These are phyloP conservation scores for Neodiprion fabricii DNA, from an alignment of 1,140 invertebrate species.

Conservation along the genomic window DNA sequence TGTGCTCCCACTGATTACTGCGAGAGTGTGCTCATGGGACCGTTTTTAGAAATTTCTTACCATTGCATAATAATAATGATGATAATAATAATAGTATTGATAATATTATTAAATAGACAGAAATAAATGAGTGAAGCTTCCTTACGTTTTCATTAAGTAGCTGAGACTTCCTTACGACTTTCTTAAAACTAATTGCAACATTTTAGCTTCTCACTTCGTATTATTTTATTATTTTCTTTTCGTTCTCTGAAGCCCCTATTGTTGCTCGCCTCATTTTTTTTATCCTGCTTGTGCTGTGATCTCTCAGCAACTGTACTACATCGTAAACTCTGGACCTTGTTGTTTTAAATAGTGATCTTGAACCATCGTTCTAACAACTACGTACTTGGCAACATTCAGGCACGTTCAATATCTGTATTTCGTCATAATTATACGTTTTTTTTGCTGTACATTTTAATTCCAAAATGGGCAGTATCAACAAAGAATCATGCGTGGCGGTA, in stretches of 20 bases:
- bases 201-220: background rate
- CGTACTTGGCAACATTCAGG: too few species aligned
- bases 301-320: too few species aligned
- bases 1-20: conserved; percentile 57
- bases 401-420: too few species aligned
- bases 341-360: too few species aligned
- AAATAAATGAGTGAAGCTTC: conserved; percentile 35
- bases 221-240: background rate
- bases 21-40: conserved; percentile 52
- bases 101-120: conserved; percentile 24
- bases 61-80: conserved; percentile 56
- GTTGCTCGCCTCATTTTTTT: too few species aligned
- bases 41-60: conserved; percentile 60
- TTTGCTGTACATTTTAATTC: too few species aligned
- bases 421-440: too few species aligned
- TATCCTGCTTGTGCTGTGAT: too few species aligned
- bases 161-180: conserved; percentile 16
- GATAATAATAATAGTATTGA: conserved; percentile 8
- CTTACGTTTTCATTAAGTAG: conserved; percentile 42
- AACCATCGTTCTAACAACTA: too few species aligned
- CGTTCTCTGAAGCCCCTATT: background rate
- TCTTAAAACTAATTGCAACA: background rate
- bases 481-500: too few species aligned
- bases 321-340: too few species aligned
- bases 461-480: too few species aligned